phyloP scores from a whole-genome alignment of 2,888 invertebrate genomes.

The Mallateleia sp. region DNA sequence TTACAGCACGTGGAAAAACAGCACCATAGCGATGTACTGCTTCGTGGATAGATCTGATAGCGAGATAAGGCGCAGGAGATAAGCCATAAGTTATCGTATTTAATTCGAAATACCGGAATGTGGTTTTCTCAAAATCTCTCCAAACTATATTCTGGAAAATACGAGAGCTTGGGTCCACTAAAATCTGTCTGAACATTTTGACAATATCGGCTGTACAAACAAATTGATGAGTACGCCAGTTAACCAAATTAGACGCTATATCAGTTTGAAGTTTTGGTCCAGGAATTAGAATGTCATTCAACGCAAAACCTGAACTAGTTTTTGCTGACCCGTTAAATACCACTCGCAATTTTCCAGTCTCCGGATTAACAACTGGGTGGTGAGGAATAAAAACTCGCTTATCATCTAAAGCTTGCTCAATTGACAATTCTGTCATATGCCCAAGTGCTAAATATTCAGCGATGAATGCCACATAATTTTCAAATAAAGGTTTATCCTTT shows the following conservation, averaged over 20 bases:
- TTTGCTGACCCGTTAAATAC: conserved; percentile 22
- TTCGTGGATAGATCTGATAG: background rate
- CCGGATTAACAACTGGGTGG: conserved; percentile 6
- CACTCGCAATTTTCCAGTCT: conserved; percentile 24
- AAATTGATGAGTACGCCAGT: conserved; percentile 29
- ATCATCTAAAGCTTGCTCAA: too few relatives aligned
- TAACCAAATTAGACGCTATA: conserved; percentile 5
- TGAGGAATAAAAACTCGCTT: conserved; percentile 25
- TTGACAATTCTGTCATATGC: background rate
- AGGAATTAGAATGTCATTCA: conserved; percentile 8
- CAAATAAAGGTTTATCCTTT: too few relatives aligned
- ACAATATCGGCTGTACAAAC: conserved; percentile 21
- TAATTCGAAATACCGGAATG: conserved; percentile 12
- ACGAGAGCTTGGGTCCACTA: too few relatives aligned
- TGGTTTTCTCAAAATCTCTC: background rate
- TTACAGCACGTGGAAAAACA: background rate
- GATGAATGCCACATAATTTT: too few relatives aligned
- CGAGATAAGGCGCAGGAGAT: background rate
- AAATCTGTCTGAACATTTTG: conserved; percentile 15
- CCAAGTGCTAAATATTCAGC: background rate
- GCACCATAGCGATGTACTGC: background rate
- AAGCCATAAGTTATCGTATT: conserved; percentile 7
- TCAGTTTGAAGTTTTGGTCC: conserved; percentile 35
- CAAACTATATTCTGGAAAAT: background rate
- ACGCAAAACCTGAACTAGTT: background rate